These are phyloP conservation scores for Drosophila watanabei DNA, from an alignment of 1,140 invertebrate species.

Conservation along the genomic window DNA sequence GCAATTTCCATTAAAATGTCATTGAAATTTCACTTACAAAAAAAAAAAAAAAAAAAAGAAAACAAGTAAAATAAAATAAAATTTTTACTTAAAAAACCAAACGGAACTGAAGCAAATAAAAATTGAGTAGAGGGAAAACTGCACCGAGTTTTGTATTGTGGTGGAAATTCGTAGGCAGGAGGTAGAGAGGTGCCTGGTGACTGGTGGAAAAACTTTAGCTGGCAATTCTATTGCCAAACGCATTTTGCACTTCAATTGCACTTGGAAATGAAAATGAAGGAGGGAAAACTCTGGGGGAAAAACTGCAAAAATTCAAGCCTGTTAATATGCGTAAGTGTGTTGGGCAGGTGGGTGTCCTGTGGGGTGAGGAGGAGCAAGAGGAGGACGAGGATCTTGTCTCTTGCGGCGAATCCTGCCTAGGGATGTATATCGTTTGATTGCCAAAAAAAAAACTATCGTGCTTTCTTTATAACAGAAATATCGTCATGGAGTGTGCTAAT, in stretches of 20 bases:
- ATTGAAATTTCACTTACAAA: constrained; percentile 81
- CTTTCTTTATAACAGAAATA: neutral
- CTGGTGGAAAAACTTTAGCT: constrained; percentile 47
- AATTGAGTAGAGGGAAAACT: constrained; percentile 38
- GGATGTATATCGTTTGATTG: neutral
- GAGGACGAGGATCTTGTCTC: constrained; percentile 6
- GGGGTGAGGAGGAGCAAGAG: too few species aligned
- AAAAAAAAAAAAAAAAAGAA: constrained; percentile 24
- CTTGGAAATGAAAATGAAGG: constrained; percentile 60
- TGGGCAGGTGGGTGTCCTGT: constrained; percentile 2
- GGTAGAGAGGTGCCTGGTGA: too few species aligned
- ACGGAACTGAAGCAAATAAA: constrained; percentile 38
- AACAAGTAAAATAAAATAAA: constrained; percentile 1
- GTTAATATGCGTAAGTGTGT: constrained; percentile 76
- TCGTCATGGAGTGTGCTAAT: too few species aligned
- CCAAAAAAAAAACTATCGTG: neutral
- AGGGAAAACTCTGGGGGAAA: constrained; percentile 13
- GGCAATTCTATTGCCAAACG: constrained; percentile 63
- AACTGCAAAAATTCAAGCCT: constrained; percentile 63
- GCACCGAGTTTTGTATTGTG: constrained; percentile 59
- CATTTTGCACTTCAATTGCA: constrained; percentile 65
- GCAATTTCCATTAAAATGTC: constrained; percentile 80
- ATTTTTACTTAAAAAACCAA: constrained; percentile 47
- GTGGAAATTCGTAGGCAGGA: constrained; percentile 1
- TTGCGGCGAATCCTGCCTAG: constrained; percentile 17